These are phyloP conservation scores for Uromys caudimaculatus DNA, from an alignment of 2,797 vertebrate species.

Conservation along the genomic window DNA sequence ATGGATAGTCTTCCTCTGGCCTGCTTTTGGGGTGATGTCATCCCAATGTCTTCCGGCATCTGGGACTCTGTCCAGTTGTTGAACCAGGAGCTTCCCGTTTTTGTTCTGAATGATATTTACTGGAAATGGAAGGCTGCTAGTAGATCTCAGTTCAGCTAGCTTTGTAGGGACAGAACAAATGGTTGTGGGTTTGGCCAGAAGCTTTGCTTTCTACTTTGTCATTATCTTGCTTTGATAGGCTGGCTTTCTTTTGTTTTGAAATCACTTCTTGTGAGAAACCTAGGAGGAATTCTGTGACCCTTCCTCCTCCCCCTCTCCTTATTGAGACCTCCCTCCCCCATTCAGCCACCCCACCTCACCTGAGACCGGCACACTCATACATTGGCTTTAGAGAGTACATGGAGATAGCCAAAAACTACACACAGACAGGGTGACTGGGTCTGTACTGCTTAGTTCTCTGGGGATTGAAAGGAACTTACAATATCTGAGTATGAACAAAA, in stretches of 20 bases:
- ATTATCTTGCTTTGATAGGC: constrained; percentile 70
- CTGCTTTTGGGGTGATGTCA: constrained; percentile 74
- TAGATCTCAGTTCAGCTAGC: constrained; percentile 73
- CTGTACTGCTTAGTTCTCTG: neutral
- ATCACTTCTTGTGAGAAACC: constrained; percentile 36
- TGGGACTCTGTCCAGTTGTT: constrained; percentile 77
- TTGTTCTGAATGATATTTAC: constrained; percentile 82
- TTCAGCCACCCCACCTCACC: neutral
- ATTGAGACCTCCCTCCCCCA: neutral
- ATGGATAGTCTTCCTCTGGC: constrained; percentile 30
- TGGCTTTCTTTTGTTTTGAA: constrained; percentile 54
- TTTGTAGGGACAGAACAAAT: constrained; percentile 71
- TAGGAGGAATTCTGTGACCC: neutral
- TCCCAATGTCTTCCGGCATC: constrained; percentile 60
- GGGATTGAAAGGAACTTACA: constrained; percentile 7
- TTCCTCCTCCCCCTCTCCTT: neutral
- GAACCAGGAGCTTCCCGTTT: constrained; percentile 70
- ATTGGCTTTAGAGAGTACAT: neutral
- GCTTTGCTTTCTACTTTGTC: constrained; percentile 65
- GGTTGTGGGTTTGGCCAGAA: constrained; percentile 43
- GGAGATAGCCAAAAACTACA: neutral
- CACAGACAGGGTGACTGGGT: neutral
- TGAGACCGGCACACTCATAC: neutral
- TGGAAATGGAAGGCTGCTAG: constrained; percentile 76
- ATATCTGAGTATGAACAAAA: constrained; percentile 34